These are phyloP conservation scores for Atlantisia rogersi DNA, from an alignment of 2,113 vertebrate species.

Conservation along the genomic window DNA sequence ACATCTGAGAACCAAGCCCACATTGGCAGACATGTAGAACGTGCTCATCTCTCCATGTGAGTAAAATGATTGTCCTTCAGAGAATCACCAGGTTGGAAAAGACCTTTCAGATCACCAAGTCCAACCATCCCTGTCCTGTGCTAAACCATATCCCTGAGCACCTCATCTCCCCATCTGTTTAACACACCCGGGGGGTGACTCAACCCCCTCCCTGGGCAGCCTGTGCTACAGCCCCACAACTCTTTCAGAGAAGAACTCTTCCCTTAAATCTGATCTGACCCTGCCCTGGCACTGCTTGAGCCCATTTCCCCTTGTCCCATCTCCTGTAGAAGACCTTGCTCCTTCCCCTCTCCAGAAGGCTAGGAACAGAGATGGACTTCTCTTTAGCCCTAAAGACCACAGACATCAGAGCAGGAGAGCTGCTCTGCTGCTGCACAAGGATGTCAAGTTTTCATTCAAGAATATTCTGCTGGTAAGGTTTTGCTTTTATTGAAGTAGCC, in stretches of 20 bases:
- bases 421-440: background rate
- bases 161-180: no score
- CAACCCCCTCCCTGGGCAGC: no score
- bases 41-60: fast-evolving
- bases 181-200: no score
- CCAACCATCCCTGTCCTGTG: no score
- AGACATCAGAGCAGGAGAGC: background rate
- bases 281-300: no score
- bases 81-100: no score
- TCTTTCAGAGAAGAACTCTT: no score
- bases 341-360: background rate
- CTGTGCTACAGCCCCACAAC: no score
- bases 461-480: background rate
- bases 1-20: fast-evolving
- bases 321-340: background rate
- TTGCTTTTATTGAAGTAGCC: background rate
- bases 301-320: no score
- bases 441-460: background rate
- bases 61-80: background rate
- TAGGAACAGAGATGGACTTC: background rate
- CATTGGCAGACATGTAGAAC: fast-evolving
- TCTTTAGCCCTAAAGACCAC: background rate
- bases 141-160: no score
- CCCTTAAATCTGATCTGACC: no score
- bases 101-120: no score